These are phyloP conservation scores for Spilogale gracilis DNA, from an alignment of 2,113 vertebrate species.

Conservation along the genomic window DNA sequence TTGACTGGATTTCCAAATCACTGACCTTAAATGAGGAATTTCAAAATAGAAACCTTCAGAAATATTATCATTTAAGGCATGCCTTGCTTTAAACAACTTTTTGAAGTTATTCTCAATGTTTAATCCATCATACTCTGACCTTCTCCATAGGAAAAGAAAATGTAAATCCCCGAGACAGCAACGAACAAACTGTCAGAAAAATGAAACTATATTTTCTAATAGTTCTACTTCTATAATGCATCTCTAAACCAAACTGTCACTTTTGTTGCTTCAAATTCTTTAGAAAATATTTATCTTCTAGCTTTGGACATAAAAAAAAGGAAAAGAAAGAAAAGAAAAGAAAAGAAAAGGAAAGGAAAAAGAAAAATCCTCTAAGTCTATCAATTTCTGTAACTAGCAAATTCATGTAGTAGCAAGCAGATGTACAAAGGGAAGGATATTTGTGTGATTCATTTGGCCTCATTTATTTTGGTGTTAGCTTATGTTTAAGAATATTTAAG, in stretches of 20 bases:
- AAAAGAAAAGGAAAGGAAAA: not conserved
- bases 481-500: not conserved
- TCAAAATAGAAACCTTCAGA: constrained; percentile 62
- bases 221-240: constrained; percentile 12
- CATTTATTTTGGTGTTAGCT: not conserved
- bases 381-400: constrained; percentile 14
- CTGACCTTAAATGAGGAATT: constrained; percentile 59
- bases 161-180: constrained; percentile 82
- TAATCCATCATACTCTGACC: constrained; percentile 83
- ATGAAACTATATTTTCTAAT: constrained; percentile 72
- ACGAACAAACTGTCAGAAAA: constrained; percentile 81
- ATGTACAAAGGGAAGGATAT: not conserved
- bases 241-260: constrained; percentile 63
- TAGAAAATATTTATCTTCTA: constrained; percentile 61
- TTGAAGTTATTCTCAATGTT: constrained; percentile 78
- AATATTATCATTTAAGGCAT: constrained; percentile 65
- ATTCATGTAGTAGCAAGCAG: not conserved
- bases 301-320: not conserved
- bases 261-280: constrained; percentile 50
- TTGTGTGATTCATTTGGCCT: not conserved
- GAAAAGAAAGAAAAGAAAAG: not conserved
- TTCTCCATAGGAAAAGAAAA: constrained; percentile 82
- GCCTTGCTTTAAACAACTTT: constrained; percentile 71
- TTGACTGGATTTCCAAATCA: constrained; percentile 76
- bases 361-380: not conserved